phyloP scores from a whole-genome alignment of 2,888 invertebrate genomes.

The Agonopterix heracliana region DNA sequence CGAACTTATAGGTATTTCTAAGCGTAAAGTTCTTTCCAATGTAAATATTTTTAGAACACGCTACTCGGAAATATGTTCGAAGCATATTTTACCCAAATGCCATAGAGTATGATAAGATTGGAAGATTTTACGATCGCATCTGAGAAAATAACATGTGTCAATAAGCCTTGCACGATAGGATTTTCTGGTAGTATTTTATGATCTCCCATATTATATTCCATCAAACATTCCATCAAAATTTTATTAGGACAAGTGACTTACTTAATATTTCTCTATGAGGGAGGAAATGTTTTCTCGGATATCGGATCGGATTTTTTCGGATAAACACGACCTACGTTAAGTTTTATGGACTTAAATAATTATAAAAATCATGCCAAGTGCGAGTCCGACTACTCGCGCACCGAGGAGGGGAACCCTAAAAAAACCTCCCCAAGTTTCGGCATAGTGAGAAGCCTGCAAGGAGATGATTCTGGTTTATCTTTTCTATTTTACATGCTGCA shows the following conservation, averaged over 20 bases:
- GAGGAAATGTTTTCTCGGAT: background rate
- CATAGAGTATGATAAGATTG: slow-evolving; percentile 48
- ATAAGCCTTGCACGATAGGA: slow-evolving; percentile 45
- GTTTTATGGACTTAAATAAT: too few relatives aligned
- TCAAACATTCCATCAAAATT: slow-evolving; percentile 31
- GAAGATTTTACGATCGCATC: slow-evolving; percentile 52
- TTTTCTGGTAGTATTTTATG: slow-evolving; percentile 48
- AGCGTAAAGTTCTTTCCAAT: background rate
- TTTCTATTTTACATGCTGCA: too few relatives aligned
- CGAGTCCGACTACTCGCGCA: too few relatives aligned
- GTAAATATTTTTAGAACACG: background rate
- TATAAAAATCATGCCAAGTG: too few relatives aligned
- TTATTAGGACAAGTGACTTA: slow-evolving; percentile 37
- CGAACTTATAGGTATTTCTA: too few relatives aligned
- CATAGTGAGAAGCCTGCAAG: too few relatives aligned
- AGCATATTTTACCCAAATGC: slow-evolving; percentile 43
- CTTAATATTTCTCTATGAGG: slow-evolving; percentile 16
- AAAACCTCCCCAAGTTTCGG: too few relatives aligned
- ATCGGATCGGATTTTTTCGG: background rate
- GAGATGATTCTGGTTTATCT: too few relatives aligned
- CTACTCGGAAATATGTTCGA: slow-evolving; percentile 17
- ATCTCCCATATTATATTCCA: slow-evolving; percentile 21
- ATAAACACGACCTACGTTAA: too few relatives aligned
- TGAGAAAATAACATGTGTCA: slow-evolving; percentile 59
- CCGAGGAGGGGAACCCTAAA: too few relatives aligned